Evolutionary conservation across 2,888 invertebrate genomes (phyloP), one percentile per base, ranked within the genome.

Genomic region (Coecobrya sp.): DNA sequence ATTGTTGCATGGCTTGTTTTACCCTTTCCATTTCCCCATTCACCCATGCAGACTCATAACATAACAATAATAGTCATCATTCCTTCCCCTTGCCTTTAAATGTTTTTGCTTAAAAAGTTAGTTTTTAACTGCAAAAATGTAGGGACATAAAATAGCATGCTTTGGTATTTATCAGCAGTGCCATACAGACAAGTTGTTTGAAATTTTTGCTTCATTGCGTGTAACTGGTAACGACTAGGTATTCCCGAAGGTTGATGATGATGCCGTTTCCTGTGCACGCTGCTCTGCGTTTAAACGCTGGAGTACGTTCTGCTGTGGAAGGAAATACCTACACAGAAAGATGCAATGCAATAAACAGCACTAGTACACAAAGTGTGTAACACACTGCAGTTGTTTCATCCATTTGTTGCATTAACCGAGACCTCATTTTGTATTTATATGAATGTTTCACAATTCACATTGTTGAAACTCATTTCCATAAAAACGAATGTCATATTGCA

Each of bases 1-100:
- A 10, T 65, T 59, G 59, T 70, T 70, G 70, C n/a, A 70, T 65
- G 70, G 36, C 36, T 70, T 70, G 36, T 70, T 70, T 36, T 27
- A 70, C 36, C 25, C 65, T 65, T 30, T 70, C n/a, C n/a, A n/a
- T 36, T 36, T n/a, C 36, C 27, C 13, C 70, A 70, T 4, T 70
- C 36, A 36, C 36, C 45, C 73, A 42, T 42, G 11, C 16, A 36
- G 73, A 7, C 27, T 42, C 16, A 27, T 7, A 68, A 68, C 27
- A n/a, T n/a, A n/a, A n/a, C n/a, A n/a, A n/a, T n/a, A 68, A 68
- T 68, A 68, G 16, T 68, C 30, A 2, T 68, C 68, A 5, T 11
- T 45, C 11, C 27, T 42, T 73, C 11, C 19, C 27, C 1, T 73
- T 45, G 19, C 36, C 73, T 73, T 65, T 65, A 10, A 27, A 27